A percentile compares a stretch with the other conserved stretches of the same genome.
These are phyloP conservation scores for Malurus splendens DNA, from an alignment of 2,797 vertebrate genomes.

Conservation along the genomic window DNA sequence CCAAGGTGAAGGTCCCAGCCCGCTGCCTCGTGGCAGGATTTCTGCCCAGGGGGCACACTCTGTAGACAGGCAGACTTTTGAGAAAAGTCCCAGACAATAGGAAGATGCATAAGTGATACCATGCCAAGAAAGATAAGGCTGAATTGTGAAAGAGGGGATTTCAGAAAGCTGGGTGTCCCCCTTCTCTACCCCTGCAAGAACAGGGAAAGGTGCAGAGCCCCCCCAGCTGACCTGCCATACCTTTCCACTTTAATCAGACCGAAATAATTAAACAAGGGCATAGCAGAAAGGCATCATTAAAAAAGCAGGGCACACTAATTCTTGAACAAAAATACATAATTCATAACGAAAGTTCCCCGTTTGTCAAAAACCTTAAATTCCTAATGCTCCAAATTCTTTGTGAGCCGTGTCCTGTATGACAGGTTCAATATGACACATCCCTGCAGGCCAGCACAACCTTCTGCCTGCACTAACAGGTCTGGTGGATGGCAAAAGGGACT, in stretches of 20 bases:
- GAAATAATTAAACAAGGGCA: neutral
- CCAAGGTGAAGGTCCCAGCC: neutral
- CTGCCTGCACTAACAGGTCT: slow-evolving; percentile 17
- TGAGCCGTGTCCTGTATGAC: neutral
- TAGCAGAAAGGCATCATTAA: neutral
- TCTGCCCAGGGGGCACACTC: neutral
- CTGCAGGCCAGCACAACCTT: slow-evolving; percentile 3
- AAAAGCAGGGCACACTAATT: slow-evolving; percentile 3
- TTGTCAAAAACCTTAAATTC: slow-evolving; percentile 4
- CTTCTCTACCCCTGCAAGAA: neutral
- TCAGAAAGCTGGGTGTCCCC: neutral
- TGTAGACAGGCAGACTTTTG: neutral
- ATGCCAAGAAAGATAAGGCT: neutral
- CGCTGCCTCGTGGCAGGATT: neutral
- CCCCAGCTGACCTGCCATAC: neutral
- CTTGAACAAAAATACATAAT: neutral
- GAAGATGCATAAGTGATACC: neutral
- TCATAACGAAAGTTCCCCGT: neutral
- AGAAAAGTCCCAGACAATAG: neutral
- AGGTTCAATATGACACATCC: neutral
- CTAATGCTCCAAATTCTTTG: slow-evolving; percentile 4
- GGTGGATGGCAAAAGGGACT: slow-evolving; percentile 18
- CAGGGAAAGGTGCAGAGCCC: neutral
- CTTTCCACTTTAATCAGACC: neutral
- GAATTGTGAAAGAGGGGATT: neutral